phyloP scores from a whole-genome alignment of 2,888 invertebrate genomes.

The Corythucha ciliata region DNA sequence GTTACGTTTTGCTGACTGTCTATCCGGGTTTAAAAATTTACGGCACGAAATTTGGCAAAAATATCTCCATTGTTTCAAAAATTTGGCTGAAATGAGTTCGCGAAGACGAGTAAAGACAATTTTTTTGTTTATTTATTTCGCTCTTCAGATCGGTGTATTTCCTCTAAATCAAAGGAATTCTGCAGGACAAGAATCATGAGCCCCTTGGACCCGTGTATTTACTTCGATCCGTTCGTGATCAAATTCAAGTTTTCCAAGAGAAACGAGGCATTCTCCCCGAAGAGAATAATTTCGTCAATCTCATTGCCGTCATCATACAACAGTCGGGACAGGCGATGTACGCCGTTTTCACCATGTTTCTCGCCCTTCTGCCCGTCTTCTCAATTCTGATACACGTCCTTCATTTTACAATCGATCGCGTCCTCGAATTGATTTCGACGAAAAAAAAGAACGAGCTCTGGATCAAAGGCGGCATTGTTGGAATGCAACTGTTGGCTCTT shows the following conservation, averaged over 20 bases:
- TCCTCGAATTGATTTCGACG: slow-evolving; percentile 27
- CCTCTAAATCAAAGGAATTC: too few species aligned
- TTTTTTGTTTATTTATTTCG: too few species aligned
- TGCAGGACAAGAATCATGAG: slow-evolving; percentile 20
- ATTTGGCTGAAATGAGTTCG: too few species aligned
- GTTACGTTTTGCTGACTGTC: too few species aligned
- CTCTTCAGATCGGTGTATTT: too few species aligned
- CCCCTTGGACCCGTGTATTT: slow-evolving; percentile 26
- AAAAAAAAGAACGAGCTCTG: slow-evolving; percentile 22
- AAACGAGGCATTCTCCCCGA: slow-evolving; percentile 27
- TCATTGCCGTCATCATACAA: slow-evolving; percentile 25
- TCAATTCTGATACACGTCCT: slow-evolving; percentile 28
- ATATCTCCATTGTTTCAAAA: too few species aligned
- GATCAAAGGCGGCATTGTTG: slow-evolving; percentile 25
- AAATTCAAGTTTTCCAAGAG: slow-evolving; percentile 28
- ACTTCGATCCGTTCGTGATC: slow-evolving; percentile 27
- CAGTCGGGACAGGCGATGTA: slow-evolving; percentile 30
- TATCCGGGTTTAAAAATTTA: too few species aligned
- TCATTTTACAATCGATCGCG: slow-evolving; percentile 27
- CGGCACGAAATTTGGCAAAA: too few species aligned
- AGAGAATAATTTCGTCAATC: slow-evolving; percentile 30
- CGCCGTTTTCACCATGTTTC: slow-evolving; percentile 30
- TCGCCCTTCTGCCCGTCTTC: slow-evolving; percentile 26
- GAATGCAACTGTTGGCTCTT: slow-evolving; percentile 22
- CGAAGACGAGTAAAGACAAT: too few species aligned